Conservation (phyloP, 1,140 invertebrate genomes). For the Micrasema longulum region DNA sequence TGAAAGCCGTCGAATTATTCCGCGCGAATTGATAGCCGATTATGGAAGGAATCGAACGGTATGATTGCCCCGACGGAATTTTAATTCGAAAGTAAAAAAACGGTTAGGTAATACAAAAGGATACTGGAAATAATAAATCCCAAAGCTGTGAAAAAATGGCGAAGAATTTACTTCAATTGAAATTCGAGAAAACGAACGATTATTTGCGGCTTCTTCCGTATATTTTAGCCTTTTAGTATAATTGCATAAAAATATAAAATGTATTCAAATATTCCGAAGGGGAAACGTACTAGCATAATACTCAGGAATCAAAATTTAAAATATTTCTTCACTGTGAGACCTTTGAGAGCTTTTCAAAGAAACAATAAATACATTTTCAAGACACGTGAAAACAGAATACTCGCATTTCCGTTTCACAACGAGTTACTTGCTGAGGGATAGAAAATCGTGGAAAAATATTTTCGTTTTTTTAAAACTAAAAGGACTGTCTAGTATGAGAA, state of each 20-base stretch:
- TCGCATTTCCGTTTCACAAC: slow-evolving; percentile 3
- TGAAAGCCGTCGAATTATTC: slow-evolving; percentile 44
- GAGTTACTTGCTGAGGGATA: no score
- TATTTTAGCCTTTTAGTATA: no score
- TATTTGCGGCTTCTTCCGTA: no score
- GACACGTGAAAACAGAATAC: slow-evolving; percentile 11
- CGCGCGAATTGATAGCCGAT: slow-evolving; percentile 37
- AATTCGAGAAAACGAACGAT: background rate
- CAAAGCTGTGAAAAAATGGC: background rate
- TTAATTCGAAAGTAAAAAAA: slow-evolving; percentile 34
- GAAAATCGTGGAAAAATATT: no score
- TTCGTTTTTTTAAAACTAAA: no score
- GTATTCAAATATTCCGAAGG: no score
- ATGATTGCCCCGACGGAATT: slow-evolving; percentile 29
- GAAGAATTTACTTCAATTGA: slow-evolving; percentile 12
- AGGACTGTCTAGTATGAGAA: no score
- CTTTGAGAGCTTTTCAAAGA: slow-evolving; percentile 19
- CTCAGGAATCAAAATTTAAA: slow-evolving; percentile 2
- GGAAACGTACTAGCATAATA: no score
- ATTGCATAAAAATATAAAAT: no score
- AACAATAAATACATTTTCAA: slow-evolving; percentile 34
- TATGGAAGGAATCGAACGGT: slow-evolving; percentile 31
- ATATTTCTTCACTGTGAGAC: slow-evolving; percentile 3
- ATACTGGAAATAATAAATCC: slow-evolving; percentile 27
- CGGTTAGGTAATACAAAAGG: slow-evolving; percentile 1